These are phyloP conservation scores for Folsomia manolachei DNA, from an alignment of 2,888 invertebrate genomes.

Conservation along the genomic window DNA sequence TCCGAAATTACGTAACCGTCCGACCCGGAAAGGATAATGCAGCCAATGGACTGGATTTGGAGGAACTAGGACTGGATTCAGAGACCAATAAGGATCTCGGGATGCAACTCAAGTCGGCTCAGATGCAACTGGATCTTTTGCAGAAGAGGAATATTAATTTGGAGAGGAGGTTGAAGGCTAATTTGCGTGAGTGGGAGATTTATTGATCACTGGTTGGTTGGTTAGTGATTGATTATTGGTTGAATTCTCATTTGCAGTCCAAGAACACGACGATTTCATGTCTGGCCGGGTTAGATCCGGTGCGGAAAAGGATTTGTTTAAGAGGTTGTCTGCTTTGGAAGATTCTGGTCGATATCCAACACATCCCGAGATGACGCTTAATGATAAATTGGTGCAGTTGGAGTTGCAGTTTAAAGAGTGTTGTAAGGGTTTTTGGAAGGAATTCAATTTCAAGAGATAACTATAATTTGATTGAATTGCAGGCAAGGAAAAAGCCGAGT, in stretches of 20 bases:
- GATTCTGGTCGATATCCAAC: constrained; percentile 33
- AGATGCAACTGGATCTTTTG: constrained; percentile 44
- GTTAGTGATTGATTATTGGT: background rate
- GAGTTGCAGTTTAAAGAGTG: constrained; percentile 47
- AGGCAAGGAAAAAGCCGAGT: constrained; percentile 47
- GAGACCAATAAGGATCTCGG: constrained; percentile 14
- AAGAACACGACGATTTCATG: constrained; percentile 43
- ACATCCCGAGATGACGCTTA: constrained; percentile 33
- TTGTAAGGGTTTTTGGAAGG: too few relatives aligned
- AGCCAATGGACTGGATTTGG: constrained; percentile 14
- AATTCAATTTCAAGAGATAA: too few relatives aligned
- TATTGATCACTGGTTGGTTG: too few relatives aligned
- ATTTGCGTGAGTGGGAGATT: constrained; percentile 34
- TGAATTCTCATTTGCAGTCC: constrained; percentile 26
- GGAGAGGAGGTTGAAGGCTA: constrained; percentile 45
- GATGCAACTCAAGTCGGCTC: constrained; percentile 42
- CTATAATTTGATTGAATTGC: too few relatives aligned
- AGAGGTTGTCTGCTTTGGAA: constrained; percentile 16
- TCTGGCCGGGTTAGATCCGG: constrained; percentile 18
- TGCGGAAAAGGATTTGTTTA: constrained; percentile 11
- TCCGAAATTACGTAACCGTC: constrained; percentile 35
- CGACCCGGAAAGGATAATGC: constrained; percentile 33
- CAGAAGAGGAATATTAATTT: constrained; percentile 47
- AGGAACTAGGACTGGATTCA: background rate
- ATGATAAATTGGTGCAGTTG: constrained; percentile 44